Base-by-base conservation (phyloP, 2,113 vertebrate genomes). In the Periophthalmodon schlosseri region DNA sequence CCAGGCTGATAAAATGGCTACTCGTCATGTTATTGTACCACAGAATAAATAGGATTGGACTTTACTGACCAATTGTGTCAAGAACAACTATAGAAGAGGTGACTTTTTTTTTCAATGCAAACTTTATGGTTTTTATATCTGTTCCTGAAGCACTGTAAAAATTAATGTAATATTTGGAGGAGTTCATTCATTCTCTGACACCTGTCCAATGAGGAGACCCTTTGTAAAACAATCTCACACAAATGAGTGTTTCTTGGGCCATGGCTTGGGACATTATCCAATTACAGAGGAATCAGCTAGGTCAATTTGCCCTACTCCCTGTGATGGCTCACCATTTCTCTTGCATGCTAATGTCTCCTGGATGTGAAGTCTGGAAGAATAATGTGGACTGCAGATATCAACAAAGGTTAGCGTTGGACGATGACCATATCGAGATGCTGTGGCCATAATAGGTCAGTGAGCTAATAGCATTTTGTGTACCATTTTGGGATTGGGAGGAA, bases 271-370 rank as follows among this genome's bases (percentile, higher is more conserved):
- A 91, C 84, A 87, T 89, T 84, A 87, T 87, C 85, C 84, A 92
- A 89, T 91, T 91, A 91, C 79, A 71, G 72, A 75, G 72, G 74
- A 90, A 91, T 90, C 86, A 89, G 84, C 83, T 73, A 80, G 87
- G 89, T 89, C 85, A 91, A 89, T 89, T 90, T 87, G 82, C 82
- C 85, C 86, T 89, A 85, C 76, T 88, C 84, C 79, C 79, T 82
- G 77, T 84, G 84, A 85, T 80, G 76, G 80, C 69, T 49, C 33
- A 79, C 77, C 23, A 11, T 86, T 65, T 82, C 81, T 80, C 68
- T 87, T 86, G 89, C 84, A 92, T 93, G 84, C 84, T 91, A 91
- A 93, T 92, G 70, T 61, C n/a, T 78, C 39, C 64, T 12, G 0
- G 72, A 85, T 82, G 85, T 86, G 84, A 79, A 74, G 72, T 24